Conservation (phyloP, 2,113 vertebrate genomes). For the Neomonachus schauinslandi region DNA sequence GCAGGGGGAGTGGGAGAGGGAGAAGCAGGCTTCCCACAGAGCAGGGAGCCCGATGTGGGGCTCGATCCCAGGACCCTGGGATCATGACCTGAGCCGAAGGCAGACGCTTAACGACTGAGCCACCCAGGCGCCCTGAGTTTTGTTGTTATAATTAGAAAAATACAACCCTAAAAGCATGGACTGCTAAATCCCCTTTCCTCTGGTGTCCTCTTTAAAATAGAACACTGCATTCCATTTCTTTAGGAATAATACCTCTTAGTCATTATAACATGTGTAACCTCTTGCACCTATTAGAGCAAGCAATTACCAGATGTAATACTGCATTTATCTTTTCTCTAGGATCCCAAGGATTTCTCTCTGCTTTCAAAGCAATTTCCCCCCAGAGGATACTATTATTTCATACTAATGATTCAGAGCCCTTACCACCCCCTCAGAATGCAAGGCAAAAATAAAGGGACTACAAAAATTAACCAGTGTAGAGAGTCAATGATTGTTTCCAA, state of each 20-base stretch:
- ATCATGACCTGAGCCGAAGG: no score
- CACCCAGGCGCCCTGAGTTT: no score
- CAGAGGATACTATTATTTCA: not conserved
- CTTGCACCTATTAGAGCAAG: not conserved
- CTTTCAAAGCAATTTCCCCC: slow-evolving; percentile 42
- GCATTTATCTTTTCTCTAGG: not conserved
- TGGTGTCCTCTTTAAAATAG: not conserved
- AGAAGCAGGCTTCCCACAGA: no score
- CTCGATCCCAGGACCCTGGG: no score
- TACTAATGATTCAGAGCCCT: not conserved
- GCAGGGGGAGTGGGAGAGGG: no score
- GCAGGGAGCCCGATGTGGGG: no score
- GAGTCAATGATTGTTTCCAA: not conserved
- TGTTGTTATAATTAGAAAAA: slow-evolving; percentile 1
- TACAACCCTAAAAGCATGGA: not conserved
- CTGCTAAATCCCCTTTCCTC: not conserved
- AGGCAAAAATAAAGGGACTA: not conserved
- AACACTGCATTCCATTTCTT: not conserved
- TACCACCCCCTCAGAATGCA: not conserved
- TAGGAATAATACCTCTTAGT: not conserved
- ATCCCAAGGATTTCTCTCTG: not conserved
- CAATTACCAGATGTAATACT: slow-evolving; percentile 23
- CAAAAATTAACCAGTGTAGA: not conserved
- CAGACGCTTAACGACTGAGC: no score
- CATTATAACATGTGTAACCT: not conserved